Evolutionary conservation across 2,113 vertebrate genomes (phyloP).

Genomic region (Leptocoma aspasia): DNA sequence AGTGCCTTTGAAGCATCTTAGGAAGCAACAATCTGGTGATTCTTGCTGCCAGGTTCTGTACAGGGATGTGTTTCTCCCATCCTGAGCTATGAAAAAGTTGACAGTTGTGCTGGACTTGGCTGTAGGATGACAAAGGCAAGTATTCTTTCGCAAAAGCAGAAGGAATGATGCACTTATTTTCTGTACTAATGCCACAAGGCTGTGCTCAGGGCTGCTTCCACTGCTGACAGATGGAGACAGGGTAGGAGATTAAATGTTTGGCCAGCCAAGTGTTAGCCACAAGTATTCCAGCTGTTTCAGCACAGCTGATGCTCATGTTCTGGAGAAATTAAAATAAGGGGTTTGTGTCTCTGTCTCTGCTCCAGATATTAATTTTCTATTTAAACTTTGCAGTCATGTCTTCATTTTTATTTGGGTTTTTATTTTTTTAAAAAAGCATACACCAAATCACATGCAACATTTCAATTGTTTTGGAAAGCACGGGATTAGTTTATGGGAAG

Average conservation of each 20-base stretch:
- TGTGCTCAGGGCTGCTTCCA: neutral
- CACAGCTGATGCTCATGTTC: neutral
- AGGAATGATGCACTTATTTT: neutral
- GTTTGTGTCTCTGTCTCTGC: neutral
- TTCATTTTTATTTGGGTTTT: neutral
- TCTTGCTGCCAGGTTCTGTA: neutral
- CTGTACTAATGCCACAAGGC: neutral
- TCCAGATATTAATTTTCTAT: neutral
- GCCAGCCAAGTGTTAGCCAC: neutral
- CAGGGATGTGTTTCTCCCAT: neutral
- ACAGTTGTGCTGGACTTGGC: neutral
- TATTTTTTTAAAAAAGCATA: neutral
- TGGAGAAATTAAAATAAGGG: neutral
- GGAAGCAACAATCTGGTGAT: neutral
- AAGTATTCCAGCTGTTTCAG: neutral
- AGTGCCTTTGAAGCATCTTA: neutral
- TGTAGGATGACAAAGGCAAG: neutral
- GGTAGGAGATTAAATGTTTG: neutral
- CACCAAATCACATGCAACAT: neutral
- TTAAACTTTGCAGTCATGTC: neutral
- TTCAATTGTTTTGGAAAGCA: neutral
- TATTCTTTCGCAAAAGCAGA: neutral
- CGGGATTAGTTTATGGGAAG: neutral
- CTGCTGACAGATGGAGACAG: neutral
- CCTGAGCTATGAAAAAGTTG: neutral